Evolutionary conservation across 1,140 invertebrate species (phyloP), one percentile per base, ranked within the genome.

Genomic region (Druon quercuslanigerum): DNA sequence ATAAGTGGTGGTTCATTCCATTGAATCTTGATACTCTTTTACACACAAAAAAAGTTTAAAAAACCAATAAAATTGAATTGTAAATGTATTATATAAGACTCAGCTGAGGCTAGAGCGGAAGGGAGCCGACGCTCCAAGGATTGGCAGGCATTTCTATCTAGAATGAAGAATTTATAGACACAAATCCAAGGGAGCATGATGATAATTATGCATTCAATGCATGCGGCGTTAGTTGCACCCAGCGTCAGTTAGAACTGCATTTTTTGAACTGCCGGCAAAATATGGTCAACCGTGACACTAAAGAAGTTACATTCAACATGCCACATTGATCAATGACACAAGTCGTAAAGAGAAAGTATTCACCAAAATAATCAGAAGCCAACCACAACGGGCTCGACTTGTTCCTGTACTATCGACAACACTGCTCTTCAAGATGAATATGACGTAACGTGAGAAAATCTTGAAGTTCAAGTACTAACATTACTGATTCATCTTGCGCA

Each of bases 211-310:
- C 83, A 85, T 84, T 86, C 77, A 83, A 85, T 88, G 83, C 89
- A 90, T 90, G 89, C 89, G 87, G 85, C 87, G 84, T 90, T 90
- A 90, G 85, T 90, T 83, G 86, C 84, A 79, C 82, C 84, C 87
- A 87, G 83, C 83, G 82, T 72, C 80, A 72, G 86, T 85, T 87
- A 87, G 76, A 81, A 74, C 70, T 79, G 70, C 51, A 54, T 74
- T 81, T 78, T 60, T 83, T 75, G 74, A 81, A 83, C 77, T 74
- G 79, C 78, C 75, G 76, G 82, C 79, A 52, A 52, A 72, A 76
- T 83, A 83, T 83, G 82, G 77, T 83, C 82, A 83, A 83, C 79
- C 79, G 77, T 75, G 76, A 76, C 77, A 79, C 74, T 72, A 25
- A 74, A 76, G 77, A 76, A 77, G 76, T 60, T 76, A 54, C 74